Base-by-base conservation (phyloP, 2,888 invertebrate species). In the Watsonalla cultraria region DNA sequence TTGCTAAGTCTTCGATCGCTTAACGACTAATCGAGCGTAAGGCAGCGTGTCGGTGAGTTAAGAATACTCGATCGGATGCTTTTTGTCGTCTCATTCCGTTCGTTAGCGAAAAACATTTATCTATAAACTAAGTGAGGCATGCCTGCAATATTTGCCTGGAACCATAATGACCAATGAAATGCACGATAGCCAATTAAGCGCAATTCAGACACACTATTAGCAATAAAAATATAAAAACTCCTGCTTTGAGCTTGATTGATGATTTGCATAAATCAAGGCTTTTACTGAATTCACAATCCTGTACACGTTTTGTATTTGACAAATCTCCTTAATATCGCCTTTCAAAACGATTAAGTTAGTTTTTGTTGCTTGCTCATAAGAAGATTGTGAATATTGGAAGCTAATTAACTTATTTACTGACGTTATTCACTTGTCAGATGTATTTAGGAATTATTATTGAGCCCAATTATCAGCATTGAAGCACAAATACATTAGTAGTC, bases 1-100 rank as follows among this genome's bases (percentile, higher is more conserved):
- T 61, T 58, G 56, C 50, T 14, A 24, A 53, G 51, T 60, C 57
- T 45, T 53, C 51, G 58, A 58, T 58, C 62, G 55, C 65, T 66
- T 69, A 70, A 65, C 67, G 71, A 74, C 76, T 80, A 81, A 80
- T 80, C 75, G 77, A 72, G 70, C 68, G 63, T 55, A 62, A 61
- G 65, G 68, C 68, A 67, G 69, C 69, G 72, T 74, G 74, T 74
- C 72, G 66, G 56, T 52, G 53, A 62, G 64, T 74, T 73, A 76
- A 78, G 82, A 81, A 82, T 82, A 81, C 78, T 69, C 69, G 76
- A 74, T 75, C 65, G 71, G 63, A 71, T 62, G 74, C 72, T 85
- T 86, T 86, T 85, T 86, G 76, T 76, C 69, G 64, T 68, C 61
- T 69, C 78, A 79, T 80, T 78, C 78, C 76, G 72, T 80, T 80